A percentile compares a stretch with the other conserved stretches of the same genome.
Conservation (phyloP, 2,888 invertebrate genomes). For the Eubasilissa splendida region DNA sequence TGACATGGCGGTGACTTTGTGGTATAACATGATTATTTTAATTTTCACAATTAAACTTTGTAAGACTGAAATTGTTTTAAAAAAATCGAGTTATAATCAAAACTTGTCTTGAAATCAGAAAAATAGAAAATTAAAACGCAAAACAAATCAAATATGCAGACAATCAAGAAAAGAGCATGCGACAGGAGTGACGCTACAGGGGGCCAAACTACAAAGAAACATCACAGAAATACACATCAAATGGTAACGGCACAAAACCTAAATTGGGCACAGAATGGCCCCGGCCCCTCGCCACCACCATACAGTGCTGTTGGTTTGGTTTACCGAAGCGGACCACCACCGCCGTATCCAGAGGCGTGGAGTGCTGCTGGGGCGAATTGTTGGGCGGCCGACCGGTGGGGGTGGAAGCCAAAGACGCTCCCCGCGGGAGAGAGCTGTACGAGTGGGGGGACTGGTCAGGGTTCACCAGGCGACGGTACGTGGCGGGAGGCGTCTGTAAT, state of each 20-base stretch:
- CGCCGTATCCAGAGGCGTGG: slow-evolving; percentile 62
- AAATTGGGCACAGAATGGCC: slow-evolving; percentile 93
- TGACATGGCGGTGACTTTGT: too few relatives aligned
- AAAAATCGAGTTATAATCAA: too few relatives aligned
- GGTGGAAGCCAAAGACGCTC: slow-evolving; percentile 73
- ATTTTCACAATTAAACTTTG: too few relatives aligned
- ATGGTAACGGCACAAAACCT: slow-evolving; percentile 74
- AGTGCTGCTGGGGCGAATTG: slow-evolving; percentile 59
- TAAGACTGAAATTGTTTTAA: too few relatives aligned
- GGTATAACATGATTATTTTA: too few relatives aligned
- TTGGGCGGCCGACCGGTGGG: slow-evolving; percentile 58
- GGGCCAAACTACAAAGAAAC: slow-evolving; percentile 43
- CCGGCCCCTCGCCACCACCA: slow-evolving; percentile 72
- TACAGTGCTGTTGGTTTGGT: slow-evolving; percentile 79
- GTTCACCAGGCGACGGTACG: slow-evolving; percentile 81
- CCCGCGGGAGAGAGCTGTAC: slow-evolving; percentile 86
- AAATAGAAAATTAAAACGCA: too few relatives aligned
- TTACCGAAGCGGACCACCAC: slow-evolving; percentile 66
- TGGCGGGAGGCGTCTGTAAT: slow-evolving; percentile 83
- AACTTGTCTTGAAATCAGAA: too few relatives aligned
- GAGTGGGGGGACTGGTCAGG: slow-evolving; percentile 74
- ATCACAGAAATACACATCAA: slow-evolving; percentile 36
- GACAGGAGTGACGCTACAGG: slow-evolving; percentile 13
- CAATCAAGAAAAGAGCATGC: not conserved
- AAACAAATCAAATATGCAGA: too few relatives aligned